These are phyloP conservation scores for Limnephilus marmoratus DNA, from an alignment of 2,888 invertebrate species.

Conservation along the genomic window DNA sequence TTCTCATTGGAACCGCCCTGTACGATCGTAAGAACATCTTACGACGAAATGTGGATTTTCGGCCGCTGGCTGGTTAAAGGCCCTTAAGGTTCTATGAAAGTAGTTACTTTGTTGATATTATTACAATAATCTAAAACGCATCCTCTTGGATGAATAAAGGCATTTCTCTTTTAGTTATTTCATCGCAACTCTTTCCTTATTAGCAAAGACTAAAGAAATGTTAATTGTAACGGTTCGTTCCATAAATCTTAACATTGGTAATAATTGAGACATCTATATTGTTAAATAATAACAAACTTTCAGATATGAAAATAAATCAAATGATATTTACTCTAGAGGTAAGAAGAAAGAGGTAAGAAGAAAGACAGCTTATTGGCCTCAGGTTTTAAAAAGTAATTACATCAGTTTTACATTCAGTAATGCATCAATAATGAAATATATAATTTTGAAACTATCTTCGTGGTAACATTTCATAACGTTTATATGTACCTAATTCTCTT, in stretches of 20 bases:
- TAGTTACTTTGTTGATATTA: no score
- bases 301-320: not conserved
- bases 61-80: no score
- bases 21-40: no score
- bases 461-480: not conserved
- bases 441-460: not conserved
- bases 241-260: not conserved
- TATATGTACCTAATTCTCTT: not conserved
- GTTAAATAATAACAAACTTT: not conserved
- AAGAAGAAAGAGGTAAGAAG: not conserved
- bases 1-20: no score
- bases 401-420: not conserved
- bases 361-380: not conserved
- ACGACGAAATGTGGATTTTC: no score
- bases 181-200: not conserved
- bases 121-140: no score
- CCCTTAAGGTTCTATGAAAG: no score
- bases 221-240: not conserved
- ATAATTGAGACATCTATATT: not conserved
- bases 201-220: not conserved
- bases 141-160: no score
- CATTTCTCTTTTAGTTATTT: not conserved
- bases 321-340: not conserved
- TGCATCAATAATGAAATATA: not conserved
- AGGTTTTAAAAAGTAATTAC: not conserved